Conservation (phyloP, 2,888 invertebrate species). For the Hydraecia micacea region DNA sequence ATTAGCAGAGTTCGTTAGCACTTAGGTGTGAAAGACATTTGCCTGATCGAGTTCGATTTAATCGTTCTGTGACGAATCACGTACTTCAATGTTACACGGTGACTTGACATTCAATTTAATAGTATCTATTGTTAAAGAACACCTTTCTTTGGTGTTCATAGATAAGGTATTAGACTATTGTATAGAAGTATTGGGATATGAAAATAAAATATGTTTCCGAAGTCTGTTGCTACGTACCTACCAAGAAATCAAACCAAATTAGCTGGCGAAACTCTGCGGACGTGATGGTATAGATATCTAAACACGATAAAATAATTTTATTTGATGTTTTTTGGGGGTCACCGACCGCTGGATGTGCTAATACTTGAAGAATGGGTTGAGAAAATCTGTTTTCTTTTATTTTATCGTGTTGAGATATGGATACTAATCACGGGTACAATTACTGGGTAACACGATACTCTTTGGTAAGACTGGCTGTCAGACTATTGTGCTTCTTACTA, state of each 20-base stretch:
- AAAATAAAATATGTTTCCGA: neutral
- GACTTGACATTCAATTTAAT: conserved; percentile 38
- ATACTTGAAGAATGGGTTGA: too few relatives aligned
- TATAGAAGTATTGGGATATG: neutral
- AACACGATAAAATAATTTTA: too few relatives aligned
- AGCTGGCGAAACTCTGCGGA: neutral
- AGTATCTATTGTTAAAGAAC: neutral
- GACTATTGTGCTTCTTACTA: neutral
- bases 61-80: conserved; percentile 30
- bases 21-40: conserved; percentile 42
- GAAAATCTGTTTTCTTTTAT: neutral
- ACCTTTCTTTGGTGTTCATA: neutral
- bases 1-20: conserved; percentile 25
- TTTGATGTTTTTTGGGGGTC: too few relatives aligned
- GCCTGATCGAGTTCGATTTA: conserved; percentile 33
- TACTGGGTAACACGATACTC: neutral
- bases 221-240: neutral
- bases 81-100: conserved; percentile 23
- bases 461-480: neutral
- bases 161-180: neutral
- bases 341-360: too few relatives aligned
- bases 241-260: neutral
- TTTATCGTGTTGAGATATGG: neutral
- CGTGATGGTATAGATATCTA: neutral
- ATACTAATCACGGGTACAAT: neutral